Conservation (phyloP, 2,797 vertebrate genomes). For the Aratinga solstitialis region DNA sequence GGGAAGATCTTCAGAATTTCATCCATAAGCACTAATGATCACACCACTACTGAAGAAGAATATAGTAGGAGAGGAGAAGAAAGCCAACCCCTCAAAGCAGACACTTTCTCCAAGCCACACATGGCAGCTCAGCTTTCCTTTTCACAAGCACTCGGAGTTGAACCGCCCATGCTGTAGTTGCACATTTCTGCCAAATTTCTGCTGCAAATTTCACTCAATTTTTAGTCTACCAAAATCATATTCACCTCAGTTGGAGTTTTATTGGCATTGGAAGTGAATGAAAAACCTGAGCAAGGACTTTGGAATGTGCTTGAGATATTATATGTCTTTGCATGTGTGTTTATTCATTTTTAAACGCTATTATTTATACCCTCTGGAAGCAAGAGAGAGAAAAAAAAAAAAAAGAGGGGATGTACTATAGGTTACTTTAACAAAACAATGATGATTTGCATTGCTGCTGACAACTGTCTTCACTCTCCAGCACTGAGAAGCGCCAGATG, state of each 20-base stretch:
- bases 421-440: slow-evolving; percentile 61
- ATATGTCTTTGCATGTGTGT: slow-evolving; percentile 44
- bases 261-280: slow-evolving; percentile 16
- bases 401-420: background rate
- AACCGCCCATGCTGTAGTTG: background rate
- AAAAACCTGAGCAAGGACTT: slow-evolving; percentile 52
- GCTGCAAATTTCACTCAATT: background rate
- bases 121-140: background rate
- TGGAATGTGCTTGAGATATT: slow-evolving; percentile 53
- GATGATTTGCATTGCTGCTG: slow-evolving; percentile 77
- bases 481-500: slow-evolving; percentile 77
- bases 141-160: background rate
- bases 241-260: slow-evolving; percentile 5
- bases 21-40: background rate
- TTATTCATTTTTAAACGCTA: slow-evolving; percentile 54
- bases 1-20: background rate
- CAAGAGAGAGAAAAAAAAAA: background rate
- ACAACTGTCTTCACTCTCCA: slow-evolving; percentile 74
- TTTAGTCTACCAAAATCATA: background rate
- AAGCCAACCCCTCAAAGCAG: background rate
- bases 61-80: accelerated
- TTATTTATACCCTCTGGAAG: slow-evolving; percentile 61
- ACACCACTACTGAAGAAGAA: background rate
- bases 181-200: slow-evolving; percentile 16
- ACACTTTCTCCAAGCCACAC: background rate